Conservation (phyloP, 2,113 vertebrate genomes). For the Notiomystis cincta region DNA sequence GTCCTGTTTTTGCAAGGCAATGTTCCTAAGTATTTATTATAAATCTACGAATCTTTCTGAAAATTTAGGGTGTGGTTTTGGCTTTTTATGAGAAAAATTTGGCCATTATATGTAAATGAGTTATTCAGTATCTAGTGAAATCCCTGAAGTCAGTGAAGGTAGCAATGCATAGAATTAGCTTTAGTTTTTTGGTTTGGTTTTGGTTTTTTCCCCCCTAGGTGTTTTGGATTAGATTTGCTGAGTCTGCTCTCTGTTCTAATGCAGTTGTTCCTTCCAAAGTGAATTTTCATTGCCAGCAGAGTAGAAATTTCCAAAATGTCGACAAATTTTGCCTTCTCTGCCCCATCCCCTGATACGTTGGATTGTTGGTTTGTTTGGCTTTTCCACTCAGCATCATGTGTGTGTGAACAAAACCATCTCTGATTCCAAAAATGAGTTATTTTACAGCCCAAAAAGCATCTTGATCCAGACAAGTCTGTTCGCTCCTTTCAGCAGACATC, state of each 20-base stretch:
- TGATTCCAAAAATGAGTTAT: not conserved
- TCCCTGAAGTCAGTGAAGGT: not conserved
- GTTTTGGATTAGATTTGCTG: not conserved
- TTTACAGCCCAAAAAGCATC: not conserved
- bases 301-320: not conserved
- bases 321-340: not conserved
- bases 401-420: not conserved
- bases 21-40: not conserved
- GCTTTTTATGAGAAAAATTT: not conserved
- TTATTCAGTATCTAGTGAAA: not conserved
- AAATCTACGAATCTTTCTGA: not conserved
- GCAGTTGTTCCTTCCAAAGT: not conserved
- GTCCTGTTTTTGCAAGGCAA: not conserved
- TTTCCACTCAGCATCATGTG: not conserved
- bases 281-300: not conserved
- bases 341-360: not conserved
- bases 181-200: rapidly evolving
- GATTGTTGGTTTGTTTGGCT: not conserved
- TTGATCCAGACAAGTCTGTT: not conserved
- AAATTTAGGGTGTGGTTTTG: not conserved
- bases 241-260: not conserved
- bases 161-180: not conserved
- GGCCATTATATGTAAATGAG: not conserved
- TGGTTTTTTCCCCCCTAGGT: not conserved
- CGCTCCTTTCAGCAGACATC: not conserved